Conservation (phyloP, 2,888 invertebrate genomes). For the Cephus pulcher region DNA sequence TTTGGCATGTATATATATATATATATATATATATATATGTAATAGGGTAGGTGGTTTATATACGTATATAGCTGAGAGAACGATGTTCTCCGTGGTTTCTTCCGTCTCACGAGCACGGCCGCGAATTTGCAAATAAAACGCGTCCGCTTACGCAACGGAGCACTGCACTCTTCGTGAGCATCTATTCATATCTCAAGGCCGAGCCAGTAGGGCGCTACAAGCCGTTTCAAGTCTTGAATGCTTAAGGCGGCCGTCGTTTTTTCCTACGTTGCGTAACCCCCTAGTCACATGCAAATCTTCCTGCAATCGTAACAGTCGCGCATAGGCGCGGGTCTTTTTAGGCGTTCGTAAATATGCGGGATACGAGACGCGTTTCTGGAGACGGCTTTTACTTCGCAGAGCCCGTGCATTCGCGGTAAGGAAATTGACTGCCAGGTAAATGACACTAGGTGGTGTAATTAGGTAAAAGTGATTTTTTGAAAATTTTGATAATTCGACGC, state of each 20-base stretch:
- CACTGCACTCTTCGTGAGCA: conserved; percentile 59
- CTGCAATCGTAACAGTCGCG: neutral
- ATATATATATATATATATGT: too few relatives aligned
- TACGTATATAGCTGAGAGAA: too few relatives aligned
- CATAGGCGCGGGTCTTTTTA: neutral
- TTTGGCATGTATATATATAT: too few relatives aligned
- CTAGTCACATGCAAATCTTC: conserved; percentile 3
- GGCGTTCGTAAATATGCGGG: neutral
- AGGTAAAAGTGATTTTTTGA: too few relatives aligned
- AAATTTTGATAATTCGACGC: too few relatives aligned
- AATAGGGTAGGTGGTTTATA: too few relatives aligned
- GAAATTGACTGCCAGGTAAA: neutral
- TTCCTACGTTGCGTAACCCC: conserved; percentile 5
- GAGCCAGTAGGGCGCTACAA: conserved; percentile 38
- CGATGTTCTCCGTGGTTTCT: neutral
- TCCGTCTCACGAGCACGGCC: neutral
- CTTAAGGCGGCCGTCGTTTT: neutral
- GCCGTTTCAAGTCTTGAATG: conserved; percentile 2
- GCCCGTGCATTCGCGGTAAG: neutral
- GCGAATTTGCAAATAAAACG: conserved; percentile 45
- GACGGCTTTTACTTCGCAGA: neutral
- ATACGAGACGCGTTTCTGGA: neutral
- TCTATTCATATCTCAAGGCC: conserved; percentile 62
- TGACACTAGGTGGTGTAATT: neutral
- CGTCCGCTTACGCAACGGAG: conserved; percentile 56